phyloP scores from a whole-genome alignment of 2,888 invertebrate species.

The Oscheius sp. region DNA sequence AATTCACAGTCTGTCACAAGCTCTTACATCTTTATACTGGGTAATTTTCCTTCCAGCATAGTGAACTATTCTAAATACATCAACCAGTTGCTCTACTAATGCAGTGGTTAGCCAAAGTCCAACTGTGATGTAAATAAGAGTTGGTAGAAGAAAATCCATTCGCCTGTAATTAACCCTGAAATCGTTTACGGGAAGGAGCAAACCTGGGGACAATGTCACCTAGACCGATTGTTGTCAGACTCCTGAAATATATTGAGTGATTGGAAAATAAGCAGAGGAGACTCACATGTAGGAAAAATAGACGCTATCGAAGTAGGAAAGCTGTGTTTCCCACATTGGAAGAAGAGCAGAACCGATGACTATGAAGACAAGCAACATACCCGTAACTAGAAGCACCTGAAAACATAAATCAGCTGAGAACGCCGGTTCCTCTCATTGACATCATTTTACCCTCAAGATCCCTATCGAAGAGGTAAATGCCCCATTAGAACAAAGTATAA shows the following conservation, averaged over 20 bases:
- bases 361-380: slow-evolving; percentile 65
- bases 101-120: slow-evolving; percentile 71
- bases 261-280: slow-evolving; percentile 1
- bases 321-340: slow-evolving; percentile 69
- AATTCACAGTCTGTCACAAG: not conserved
- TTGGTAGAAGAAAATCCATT: slow-evolving; percentile 70
- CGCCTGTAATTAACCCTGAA: slow-evolving; percentile 43
- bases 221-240: slow-evolving; percentile 68
- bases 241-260: slow-evolving; percentile 45
- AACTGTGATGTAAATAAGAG: slow-evolving; percentile 68
- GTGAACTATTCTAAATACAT: slow-evolving; percentile 70
- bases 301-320: slow-evolving; percentile 70
- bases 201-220: slow-evolving; percentile 69
- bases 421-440: no score
- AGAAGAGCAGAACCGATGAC: slow-evolving; percentile 69
- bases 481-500: slow-evolving; percentile 29
- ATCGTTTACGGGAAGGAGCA: not conserved
- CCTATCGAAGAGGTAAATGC: not conserved
- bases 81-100: slow-evolving; percentile 69
- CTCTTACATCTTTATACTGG: slow-evolving; percentile 68
- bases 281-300: slow-evolving; percentile 71
- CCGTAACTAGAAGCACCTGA: slow-evolving; percentile 58
- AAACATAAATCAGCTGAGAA: no score
- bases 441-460: not conserved
- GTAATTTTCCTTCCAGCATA: slow-evolving; percentile 70